Evolutionary conservation across 2,888 invertebrate species (phyloP).

Genomic region (Thera britannica): DNA sequence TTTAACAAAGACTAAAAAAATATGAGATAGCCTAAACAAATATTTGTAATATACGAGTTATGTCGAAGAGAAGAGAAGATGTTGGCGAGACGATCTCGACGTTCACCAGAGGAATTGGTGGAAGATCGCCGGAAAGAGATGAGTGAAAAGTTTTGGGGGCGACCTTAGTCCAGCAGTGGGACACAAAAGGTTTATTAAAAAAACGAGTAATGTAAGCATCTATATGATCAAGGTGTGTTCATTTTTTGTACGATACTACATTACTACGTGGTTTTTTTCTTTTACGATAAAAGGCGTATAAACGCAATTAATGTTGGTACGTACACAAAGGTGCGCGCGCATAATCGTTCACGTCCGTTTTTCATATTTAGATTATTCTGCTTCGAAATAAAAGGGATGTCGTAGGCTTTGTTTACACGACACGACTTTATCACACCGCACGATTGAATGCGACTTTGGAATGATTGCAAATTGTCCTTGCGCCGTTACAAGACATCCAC

Average conservation of each 20-base stretch:
- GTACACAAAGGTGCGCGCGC: constrained; percentile 30
- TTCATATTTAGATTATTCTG: constrained; percentile 51
- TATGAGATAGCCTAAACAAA: too few relatives aligned
- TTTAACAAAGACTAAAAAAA: too few relatives aligned
- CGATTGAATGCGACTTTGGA: background rate
- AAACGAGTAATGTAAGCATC: background rate
- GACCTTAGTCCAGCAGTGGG: too few relatives aligned
- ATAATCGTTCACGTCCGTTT: constrained; percentile 58
- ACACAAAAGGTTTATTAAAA: too few relatives aligned
- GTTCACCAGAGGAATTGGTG: too few relatives aligned
- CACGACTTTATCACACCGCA: constrained; percentile 26
- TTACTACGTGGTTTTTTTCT: background rate
- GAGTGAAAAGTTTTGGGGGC: too few relatives aligned
- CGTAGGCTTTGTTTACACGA: constrained; percentile 9
- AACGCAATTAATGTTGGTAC: constrained; percentile 22
- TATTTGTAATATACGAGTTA: too few relatives aligned
- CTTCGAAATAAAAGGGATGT: constrained; percentile 19
- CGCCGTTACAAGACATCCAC: too few relatives aligned
- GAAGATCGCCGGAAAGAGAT: too few relatives aligned
- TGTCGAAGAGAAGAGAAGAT: too few relatives aligned
- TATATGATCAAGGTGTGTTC: background rate
- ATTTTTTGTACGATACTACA: background rate
- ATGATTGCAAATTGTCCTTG: background rate
- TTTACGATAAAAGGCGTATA: constrained; percentile 12
- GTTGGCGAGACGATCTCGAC: too few relatives aligned